phyloP scores from a whole-genome alignment of 2,888 invertebrate species.

The Zeuzera pyrina region DNA sequence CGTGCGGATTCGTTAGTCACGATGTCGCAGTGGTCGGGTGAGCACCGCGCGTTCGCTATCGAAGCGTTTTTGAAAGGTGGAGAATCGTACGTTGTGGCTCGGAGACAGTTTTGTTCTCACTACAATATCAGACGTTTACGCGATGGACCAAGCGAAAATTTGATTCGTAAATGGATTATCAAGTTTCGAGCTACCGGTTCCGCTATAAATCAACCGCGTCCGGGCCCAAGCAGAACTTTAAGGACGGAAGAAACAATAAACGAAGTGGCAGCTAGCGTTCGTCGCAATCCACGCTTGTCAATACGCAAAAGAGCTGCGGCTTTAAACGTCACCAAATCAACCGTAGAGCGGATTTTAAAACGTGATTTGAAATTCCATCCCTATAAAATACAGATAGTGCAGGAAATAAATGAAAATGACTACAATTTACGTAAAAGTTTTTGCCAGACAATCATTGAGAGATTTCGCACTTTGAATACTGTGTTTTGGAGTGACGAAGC shows the following conservation, averaged over 20 bases:
- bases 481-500: too few relatives aligned
- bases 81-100: background rate
- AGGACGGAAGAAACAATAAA: too few relatives aligned
- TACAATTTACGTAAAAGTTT: too few relatives aligned
- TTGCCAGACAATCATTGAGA: too few relatives aligned
- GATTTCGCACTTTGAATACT: too few relatives aligned
- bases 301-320: background rate
- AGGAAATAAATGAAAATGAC: too few relatives aligned
- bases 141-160: background rate
- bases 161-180: background rate
- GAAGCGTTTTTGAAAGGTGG: slow-evolving; percentile 2
- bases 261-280: too few relatives aligned
- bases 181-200: background rate
- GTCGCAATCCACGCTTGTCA: background rate
- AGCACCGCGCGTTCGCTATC: slow-evolving; percentile 12
- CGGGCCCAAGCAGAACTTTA: background rate
- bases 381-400: too few relatives aligned
- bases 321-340: too few relatives aligned
- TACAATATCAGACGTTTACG: background rate
- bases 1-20: slow-evolving; percentile 12
- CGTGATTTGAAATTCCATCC: too few relatives aligned
- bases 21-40: slow-evolving; percentile 16
- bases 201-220: background rate
- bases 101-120: background rate
- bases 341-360: too few relatives aligned